Evolutionary conservation across 2,888 invertebrate genomes (phyloP).

Genomic region (Acleris cristana): DNA sequence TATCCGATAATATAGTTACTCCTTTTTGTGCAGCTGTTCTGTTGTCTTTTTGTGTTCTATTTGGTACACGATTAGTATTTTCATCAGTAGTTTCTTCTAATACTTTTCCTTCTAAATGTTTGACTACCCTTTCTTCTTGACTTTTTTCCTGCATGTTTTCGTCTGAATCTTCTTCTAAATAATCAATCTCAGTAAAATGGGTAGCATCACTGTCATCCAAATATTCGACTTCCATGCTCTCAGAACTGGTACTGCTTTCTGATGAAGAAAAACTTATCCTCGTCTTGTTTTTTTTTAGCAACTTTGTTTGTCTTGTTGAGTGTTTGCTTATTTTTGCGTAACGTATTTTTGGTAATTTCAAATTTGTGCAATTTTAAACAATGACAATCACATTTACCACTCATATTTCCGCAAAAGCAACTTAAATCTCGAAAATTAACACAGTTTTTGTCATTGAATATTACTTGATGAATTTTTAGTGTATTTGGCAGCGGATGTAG

Average conservation of each 20-base stretch:
- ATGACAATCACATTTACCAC: background rate
- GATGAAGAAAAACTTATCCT: background rate
- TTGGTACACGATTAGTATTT: background rate
- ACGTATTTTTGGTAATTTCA: background rate
- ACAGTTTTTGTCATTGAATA: too few relatives aligned
- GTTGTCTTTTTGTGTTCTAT: background rate
- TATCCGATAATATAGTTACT: background rate
- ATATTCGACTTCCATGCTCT: background rate
- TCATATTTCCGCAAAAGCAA: background rate
- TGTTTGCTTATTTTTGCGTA: constrained; percentile 1
- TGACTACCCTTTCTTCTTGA: background rate
- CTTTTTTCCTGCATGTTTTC: background rate
- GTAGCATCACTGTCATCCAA: background rate
- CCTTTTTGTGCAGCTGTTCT: background rate
- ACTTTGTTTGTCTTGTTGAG: background rate
- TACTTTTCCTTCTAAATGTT: background rate
- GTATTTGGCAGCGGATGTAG: too few relatives aligned
- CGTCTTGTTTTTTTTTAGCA: background rate
- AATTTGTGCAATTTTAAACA: background rate
- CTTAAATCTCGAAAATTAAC: background rate
- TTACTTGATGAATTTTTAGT: too few relatives aligned
- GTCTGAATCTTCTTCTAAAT: background rate
- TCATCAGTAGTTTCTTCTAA: background rate
- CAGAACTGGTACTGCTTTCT: background rate
- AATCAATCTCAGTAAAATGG: background rate